phyloP scores from a whole-genome alignment of 2,113 vertebrate genomes.

The Larimichthys crocea region DNA sequence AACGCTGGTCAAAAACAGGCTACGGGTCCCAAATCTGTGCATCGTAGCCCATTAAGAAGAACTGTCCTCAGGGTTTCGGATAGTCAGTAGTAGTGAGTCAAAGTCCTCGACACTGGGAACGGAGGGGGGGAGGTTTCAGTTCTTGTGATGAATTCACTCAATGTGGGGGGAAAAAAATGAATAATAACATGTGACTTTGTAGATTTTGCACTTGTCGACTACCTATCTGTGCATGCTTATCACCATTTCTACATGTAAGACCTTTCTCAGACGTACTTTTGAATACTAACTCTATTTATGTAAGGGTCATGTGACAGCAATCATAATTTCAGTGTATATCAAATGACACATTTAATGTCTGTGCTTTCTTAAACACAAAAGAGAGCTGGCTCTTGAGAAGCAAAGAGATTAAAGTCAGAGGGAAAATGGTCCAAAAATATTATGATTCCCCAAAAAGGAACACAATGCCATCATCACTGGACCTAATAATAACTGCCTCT shows the following conservation, averaged over 20 bases:
- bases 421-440: conserved; percentile 55
- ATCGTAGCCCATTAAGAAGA: conserved; percentile 33
- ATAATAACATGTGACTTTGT: conserved; percentile 74
- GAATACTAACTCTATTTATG: conserved; percentile 82
- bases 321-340: conserved; percentile 79
- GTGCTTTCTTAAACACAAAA: conserved; percentile 75
- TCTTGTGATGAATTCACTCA: conserved; percentile 75
- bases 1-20: conserved; percentile 44
- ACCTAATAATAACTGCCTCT: conserved; percentile 68
- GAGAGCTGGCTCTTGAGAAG: conserved; percentile 68
- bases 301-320: conserved; percentile 81
- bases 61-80: conserved; percentile 64
- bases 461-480: conserved; percentile 55
- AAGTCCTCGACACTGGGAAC: conserved; percentile 21
- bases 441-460: conserved; percentile 51
- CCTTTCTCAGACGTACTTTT: conserved; percentile 82
- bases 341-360: conserved; percentile 77
- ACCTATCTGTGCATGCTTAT: conserved; percentile 85
- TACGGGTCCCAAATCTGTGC: conserved; percentile 7
- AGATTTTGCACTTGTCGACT: conserved; percentile 83
- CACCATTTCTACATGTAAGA: conserved; percentile 82
- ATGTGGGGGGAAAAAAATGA: conserved; percentile 61
- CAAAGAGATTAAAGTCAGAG: conserved; percentile 49
- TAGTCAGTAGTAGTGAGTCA: conserved; percentile 28
- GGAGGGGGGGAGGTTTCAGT: conserved; percentile 43